Evolutionary conservation across 2,888 invertebrate species (phyloP).

Genomic region (Catonia carolina): DNA sequence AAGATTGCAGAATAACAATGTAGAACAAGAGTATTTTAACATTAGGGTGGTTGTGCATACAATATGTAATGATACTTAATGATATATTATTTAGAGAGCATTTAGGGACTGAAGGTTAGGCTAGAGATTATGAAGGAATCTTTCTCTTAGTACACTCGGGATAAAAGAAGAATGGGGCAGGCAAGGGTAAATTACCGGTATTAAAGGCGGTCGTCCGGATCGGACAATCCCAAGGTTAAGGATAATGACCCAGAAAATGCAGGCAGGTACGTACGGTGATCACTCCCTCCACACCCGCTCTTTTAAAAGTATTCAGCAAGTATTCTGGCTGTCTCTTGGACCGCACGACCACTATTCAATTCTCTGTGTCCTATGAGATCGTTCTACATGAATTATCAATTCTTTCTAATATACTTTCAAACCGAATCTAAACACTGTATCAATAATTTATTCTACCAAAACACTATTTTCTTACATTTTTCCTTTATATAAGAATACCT

Average conservation of each 20-base stretch:
- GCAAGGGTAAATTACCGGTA: constrained; percentile 10
- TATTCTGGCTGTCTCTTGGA: too few species aligned
- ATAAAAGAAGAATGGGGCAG: too few species aligned
- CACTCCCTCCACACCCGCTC: background rate
- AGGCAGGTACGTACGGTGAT: constrained; percentile 5
- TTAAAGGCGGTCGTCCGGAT: constrained; percentile 2
- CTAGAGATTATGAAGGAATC: too few species aligned
- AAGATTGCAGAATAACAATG: too few species aligned
- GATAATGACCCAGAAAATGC: constrained; percentile 15
- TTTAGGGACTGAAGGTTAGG: background rate
- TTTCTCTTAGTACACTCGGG: too few species aligned
- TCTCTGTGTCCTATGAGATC: background rate
- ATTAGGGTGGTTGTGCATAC: background rate
- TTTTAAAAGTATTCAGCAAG: background rate
- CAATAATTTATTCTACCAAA: too few species aligned
- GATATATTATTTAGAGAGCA: constrained; percentile 4
- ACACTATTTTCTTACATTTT: too few species aligned
- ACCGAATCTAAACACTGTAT: too few species aligned
- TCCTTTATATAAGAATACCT: too few species aligned
- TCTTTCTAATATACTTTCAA: too few species aligned
- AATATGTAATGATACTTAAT: constrained; percentile 8
- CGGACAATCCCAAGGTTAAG: constrained; percentile 6
- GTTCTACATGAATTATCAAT: background rate
- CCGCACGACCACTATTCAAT: background rate
- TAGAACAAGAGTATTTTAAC: too few species aligned